Conservation (phyloP, 2,888 invertebrate species). For the Bugula neritina region DNA sequence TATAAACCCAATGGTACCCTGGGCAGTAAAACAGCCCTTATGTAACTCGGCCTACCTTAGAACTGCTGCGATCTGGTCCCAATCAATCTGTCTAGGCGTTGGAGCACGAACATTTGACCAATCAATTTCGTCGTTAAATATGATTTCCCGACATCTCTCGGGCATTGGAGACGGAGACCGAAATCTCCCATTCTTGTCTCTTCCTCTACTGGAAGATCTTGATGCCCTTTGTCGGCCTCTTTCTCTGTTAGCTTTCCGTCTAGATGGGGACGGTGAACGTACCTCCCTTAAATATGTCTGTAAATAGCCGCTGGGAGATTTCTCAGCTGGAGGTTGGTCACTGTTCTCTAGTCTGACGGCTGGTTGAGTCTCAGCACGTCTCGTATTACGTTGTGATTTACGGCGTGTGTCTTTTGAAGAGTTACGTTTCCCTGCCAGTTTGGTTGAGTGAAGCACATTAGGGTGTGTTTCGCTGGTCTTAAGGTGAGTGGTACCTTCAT, state of each 20-base stretch:
- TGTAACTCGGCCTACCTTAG: constrained; percentile 11
- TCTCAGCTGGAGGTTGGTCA: background rate
- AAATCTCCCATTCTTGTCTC: background rate
- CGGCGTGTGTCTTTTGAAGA: background rate
- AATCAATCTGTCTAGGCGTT: background rate
- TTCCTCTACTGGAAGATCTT: background rate
- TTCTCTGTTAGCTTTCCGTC: background rate
- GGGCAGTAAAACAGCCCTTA: no score
- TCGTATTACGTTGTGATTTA: background rate
- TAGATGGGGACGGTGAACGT: constrained; percentile 11
- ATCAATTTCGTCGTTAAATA: constrained; percentile 22
- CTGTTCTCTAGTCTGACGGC: background rate
- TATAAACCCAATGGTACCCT: no score
- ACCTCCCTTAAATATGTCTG: constrained; percentile 21
- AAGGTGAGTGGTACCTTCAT: background rate
- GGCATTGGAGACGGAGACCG: constrained; percentile 23
- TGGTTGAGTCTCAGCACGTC: background rate
- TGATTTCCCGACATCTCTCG: constrained; percentile 10
- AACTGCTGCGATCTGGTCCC: constrained; percentile 12
- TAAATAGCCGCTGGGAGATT: constrained; percentile 23
- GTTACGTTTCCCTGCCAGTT: background rate
- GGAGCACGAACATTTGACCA: background rate
- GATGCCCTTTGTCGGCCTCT: background rate
- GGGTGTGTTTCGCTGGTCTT: background rate
- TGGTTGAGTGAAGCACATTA: background rate